Evolutionary conservation across 1,140 invertebrate species (phyloP).

Genomic region (Dreissena rostriformis): DNA sequence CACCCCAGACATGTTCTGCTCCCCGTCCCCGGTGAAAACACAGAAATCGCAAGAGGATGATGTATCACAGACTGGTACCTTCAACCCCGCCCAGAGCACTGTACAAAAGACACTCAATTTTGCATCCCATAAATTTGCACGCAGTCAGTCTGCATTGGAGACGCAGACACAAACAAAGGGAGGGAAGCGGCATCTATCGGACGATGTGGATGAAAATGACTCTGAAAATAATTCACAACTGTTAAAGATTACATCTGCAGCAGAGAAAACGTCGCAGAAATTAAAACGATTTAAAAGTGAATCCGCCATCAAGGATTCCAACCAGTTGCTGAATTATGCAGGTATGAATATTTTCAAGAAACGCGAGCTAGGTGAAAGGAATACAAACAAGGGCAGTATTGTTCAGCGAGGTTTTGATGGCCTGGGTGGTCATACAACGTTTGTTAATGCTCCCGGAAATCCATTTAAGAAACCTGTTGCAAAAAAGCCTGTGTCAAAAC

Average conservation of each 20-base stretch:
- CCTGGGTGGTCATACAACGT: slow-evolving; percentile 47
- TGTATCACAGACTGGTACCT: neutral
- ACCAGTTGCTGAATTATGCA: slow-evolving; percentile 36
- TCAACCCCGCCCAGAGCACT: neutral
- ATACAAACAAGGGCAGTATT: slow-evolving; percentile 25
- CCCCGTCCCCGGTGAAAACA: neutral
- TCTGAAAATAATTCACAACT: slow-evolving; percentile 31
- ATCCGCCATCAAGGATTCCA: slow-evolving; percentile 23
- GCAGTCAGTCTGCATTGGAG: no score
- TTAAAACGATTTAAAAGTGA: slow-evolving; percentile 46
- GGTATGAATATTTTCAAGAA: slow-evolving; percentile 58
- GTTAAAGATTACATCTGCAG: slow-evolving; percentile 45
- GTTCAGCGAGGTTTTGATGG: slow-evolving; percentile 47
- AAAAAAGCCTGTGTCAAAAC: neutral
- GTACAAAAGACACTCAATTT: neutral
- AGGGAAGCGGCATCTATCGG: neutral
- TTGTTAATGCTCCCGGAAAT: slow-evolving; percentile 25
- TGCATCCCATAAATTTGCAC: no score
- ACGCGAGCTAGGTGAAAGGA: slow-evolving; percentile 30
- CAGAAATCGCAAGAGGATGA: neutral
- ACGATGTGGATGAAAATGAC: neutral
- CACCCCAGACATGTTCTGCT: slow-evolving; percentile 35
- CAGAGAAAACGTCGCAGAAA: slow-evolving; percentile 38
- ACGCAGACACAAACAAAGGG: neutral
- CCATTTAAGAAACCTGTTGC: slow-evolving; percentile 41